phyloP scores from a whole-genome alignment of 2,113 vertebrate genomes.

The Petrocephalus microphthalmus region DNA sequence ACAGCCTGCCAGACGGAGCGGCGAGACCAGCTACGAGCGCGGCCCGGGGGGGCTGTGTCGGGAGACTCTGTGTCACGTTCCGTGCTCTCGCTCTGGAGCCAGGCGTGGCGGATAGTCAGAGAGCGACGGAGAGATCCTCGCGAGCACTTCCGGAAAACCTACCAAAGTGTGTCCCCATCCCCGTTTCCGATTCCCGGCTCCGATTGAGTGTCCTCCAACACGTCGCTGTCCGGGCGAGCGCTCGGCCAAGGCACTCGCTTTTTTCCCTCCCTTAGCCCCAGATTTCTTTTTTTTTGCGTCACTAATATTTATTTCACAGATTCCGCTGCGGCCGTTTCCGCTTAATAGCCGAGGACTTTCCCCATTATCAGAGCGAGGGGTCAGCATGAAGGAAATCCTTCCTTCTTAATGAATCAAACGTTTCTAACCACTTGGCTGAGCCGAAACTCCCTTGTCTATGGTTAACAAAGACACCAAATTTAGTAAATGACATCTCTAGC shows the following conservation, averaged over 20 bases:
- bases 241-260: neutral
- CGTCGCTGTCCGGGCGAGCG: neutral
- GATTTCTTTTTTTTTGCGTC: neutral
- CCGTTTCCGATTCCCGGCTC: neutral
- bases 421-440: neutral
- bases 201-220: neutral
- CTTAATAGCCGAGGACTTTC: neutral
- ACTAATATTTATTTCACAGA: neutral
- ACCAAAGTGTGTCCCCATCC: neutral
- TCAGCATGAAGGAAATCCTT: neutral
- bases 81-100: neutral
- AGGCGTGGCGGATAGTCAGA: neutral
- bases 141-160: neutral
- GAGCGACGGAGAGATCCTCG: neutral
- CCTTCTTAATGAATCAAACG: neutral
- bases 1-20: neutral
- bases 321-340: neutral
- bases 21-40: neutral
- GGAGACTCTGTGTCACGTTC: neutral
- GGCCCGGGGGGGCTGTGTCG: neutral
- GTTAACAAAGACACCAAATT: neutral
- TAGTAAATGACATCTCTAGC: neutral
- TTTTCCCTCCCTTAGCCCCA: neutral
- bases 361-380: neutral
- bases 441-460: neutral